Base-by-base conservation (phyloP, 2,113 vertebrate species). In the Garra rufa region DNA sequence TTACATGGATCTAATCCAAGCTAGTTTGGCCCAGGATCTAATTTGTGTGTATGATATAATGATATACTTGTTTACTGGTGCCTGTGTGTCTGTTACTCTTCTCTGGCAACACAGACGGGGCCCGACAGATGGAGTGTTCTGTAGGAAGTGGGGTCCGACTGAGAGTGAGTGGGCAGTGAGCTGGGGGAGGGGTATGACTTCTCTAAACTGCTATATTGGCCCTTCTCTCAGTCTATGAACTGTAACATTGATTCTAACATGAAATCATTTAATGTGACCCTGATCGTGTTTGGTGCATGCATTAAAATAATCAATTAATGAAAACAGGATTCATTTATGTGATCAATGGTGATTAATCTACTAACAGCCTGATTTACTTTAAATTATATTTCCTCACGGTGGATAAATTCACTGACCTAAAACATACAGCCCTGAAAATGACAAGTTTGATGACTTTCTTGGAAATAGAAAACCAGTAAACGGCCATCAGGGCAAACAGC, bases 91-190 rank as follows among this genome's bases (percentile, higher is more conserved):
- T 65, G 82, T 34, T 57, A 46, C 82, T 73, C 82, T 46, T 48
- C 73, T 48, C 74, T 52, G 48, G 76, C 65, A 71, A 52, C 34
- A 44, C 85, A 85, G 85, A 86, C 30, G 41, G 41, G 41, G 61
- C 50, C 21, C 9, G 61, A 71, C 85, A 86, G 85, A 86, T 86
- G 85, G 85, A 78, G 38, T 55, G 81, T 83, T 38, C 80, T 52
- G 57, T 24, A 69, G 74, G 83, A 69, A 84, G 44, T 55, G n/a
- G 30, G n/a, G 59, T 78, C 59, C 48, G 63, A 70, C 79, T 82
- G 79, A 38, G 65, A 82, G 79, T 52, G 79, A 52, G 79, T 82
- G 44, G 65, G 65, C 28, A 50, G 63, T 26, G 21, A 15, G 61
- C 8, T 26, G 26, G 24, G 11, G 78, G 78, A 81, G 61, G 79